Evolutionary conservation across 2,888 invertebrate species (phyloP), one percentile per base, ranked within the genome.

Genomic region (Rhogogaster chlorosoma): DNA sequence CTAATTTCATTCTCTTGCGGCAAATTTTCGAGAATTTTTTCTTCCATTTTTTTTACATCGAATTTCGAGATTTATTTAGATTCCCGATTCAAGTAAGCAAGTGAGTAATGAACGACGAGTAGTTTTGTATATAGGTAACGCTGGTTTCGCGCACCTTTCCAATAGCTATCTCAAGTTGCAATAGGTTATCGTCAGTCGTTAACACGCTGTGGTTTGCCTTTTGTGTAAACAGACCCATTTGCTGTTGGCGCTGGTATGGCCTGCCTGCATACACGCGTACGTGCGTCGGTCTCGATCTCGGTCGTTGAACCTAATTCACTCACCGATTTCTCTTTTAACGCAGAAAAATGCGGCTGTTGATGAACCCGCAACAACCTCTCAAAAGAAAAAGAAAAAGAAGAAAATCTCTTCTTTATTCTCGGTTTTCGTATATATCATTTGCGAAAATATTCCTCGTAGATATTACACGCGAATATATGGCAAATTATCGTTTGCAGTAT

Each of bases 171-270:
- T 83, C 70, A 26, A 82, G 78, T 82, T 70, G 84, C 71, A 85
- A 82, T 82, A 82, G 84, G 84, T 85, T 85, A 85, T 85, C 82
- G 84, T 7, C 57, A 70, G 78, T 78, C 45, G 78, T 78, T 53
- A 38, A 78, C 53, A 53, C 70, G 70, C 36, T 67, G 84, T 36
- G 45, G 82, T 53, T 57, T 49, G 84, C 78, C 84, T 71, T 85
- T 85, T 82, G 78, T 70, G 82, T 70, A 78, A 84, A 82, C 78
- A 42, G 53, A 73, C 75, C 70, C 82, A 67, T 83, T 70, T 64
- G 75, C 42, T 36, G 22, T 18, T 22, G 15, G 26, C 6, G 36
- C 32, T 71, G 71, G 2, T 61, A 32, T 71, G 32, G 45, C 22
- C 45, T 77, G 26, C 53, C 22, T 53, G 29, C 77, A 18, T 77